Evolutionary conservation across 2,797 vertebrate genomes (phyloP), one percentile per base, ranked within the genome.

Genomic region (Gobio occitaniae): DNA sequence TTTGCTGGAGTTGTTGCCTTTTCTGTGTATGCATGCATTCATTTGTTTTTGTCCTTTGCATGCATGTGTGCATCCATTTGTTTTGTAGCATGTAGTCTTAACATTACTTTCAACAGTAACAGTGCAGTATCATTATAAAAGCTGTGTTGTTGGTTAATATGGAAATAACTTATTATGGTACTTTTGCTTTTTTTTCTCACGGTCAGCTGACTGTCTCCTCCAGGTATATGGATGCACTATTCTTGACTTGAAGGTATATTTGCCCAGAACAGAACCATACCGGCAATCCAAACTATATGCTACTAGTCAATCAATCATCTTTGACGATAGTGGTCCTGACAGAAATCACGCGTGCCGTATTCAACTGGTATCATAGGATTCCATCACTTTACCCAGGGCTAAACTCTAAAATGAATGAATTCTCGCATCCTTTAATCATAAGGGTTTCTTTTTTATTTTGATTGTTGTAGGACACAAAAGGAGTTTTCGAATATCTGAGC

Each of bases 21-120:
- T 54, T 41, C 47, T 48, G 78, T 90, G 90, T 87, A 81, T 68
- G 78, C 11, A 41, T 41, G 52, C 5, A 13, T 66, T 47, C 17
- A 36, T 78, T 25, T 47, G n/a, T 15, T 70, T 71, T 16, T 52
- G 47, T 75, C 9, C 32, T 78, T 21, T 63, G 41, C 21, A 16
- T 50, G 69, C 41, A 25, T 41, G 19, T 77, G 59, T 17, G 25
- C n/a, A 1, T 65, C 2, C 29, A 1, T 82, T 68, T 25, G 44
- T 80, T 50, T 47, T 68, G 11, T 52, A 21, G 16, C 47, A 10
- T 80, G 3, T 19, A 38, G 17, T 41, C 11, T 41, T 25, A 52
- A 59, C 21, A 41, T 61, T 25, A n/a, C 74, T 38, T 15, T 61
- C 54, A 61, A 59, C 19, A 59, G 54, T 61, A 59, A 29, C 25